Conservation (phyloP, 2,797 vertebrate genomes). For the Thamnophis elegans region DNA sequence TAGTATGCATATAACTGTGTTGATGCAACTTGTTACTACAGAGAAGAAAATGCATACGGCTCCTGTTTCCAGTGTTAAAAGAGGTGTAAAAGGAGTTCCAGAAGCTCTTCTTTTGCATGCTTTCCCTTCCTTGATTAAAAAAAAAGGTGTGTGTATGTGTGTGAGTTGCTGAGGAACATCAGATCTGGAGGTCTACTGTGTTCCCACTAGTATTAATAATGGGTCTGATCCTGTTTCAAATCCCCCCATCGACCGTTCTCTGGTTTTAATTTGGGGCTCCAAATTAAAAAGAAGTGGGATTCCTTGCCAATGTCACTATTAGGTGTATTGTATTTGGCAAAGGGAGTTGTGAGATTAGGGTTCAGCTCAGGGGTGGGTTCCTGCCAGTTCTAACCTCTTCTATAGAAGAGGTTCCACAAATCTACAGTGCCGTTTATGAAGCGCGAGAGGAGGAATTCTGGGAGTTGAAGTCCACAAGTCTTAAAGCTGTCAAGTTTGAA, state of each 20-base stretch:
- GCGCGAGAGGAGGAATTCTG: too few species aligned
- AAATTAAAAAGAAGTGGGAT: background rate
- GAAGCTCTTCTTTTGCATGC: background rate
- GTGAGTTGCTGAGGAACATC: background rate
- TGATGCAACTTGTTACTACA: background rate
- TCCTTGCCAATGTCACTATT: background rate
- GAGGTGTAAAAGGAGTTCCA: background rate
- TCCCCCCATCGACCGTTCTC: background rate
- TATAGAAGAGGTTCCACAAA: too few species aligned
- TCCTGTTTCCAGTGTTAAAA: background rate
- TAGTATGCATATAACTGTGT: background rate
- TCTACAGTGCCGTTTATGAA: too few species aligned
- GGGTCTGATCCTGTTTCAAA: background rate
- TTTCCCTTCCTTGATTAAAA: background rate
- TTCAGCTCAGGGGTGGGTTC: background rate
- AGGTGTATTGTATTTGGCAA: background rate
- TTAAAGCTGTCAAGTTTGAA: too few species aligned
- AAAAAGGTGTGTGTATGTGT: background rate
- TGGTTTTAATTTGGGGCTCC: background rate
- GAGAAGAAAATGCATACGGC: background rate
- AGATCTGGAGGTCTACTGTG: background rate
- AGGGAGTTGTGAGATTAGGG: conserved; percentile 20
- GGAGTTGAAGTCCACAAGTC: too few species aligned
- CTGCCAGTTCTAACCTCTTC: too few species aligned
- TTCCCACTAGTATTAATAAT: background rate